phyloP scores from a whole-genome alignment of 2,888 invertebrate species.

The Neoscelio sp. region DNA sequence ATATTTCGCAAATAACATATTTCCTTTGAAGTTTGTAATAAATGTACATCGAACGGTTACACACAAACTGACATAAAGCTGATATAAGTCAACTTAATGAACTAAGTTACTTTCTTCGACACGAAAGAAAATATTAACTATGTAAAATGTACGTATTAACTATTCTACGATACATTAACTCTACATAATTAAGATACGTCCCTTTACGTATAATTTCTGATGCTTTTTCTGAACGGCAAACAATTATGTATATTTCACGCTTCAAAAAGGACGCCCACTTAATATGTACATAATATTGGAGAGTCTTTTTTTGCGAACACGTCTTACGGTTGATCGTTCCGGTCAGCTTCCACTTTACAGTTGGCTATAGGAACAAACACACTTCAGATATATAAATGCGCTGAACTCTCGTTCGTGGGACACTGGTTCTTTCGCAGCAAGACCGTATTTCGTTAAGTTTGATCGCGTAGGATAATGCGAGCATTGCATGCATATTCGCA shows the following conservation, averaged over 20 bases:
- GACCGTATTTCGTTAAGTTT: slow-evolving; percentile 36
- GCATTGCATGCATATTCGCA: slow-evolving; percentile 31
- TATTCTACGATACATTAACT: too few relatives aligned
- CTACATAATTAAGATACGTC: too few relatives aligned
- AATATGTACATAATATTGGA: slow-evolving; percentile 7
- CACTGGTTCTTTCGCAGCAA: slow-evolving; percentile 5
- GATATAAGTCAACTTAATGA: too few relatives aligned
- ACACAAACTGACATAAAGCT: too few relatives aligned
- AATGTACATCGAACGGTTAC: too few relatives aligned
- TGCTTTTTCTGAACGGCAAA: too few relatives aligned
- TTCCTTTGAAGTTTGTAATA: too few relatives aligned
- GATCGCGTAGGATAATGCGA: slow-evolving; percentile 54
- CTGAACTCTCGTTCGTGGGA: slow-evolving; percentile 21
- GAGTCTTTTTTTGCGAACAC: slow-evolving; percentile 6
- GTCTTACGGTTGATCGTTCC: slow-evolving; percentile 24
- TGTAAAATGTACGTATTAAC: too few relatives aligned
- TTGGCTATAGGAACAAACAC: neutral
- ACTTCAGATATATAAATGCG: slow-evolving; percentile 22
- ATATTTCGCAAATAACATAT: too few relatives aligned
- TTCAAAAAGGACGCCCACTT: slow-evolving; percentile 27
- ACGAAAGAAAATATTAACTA: too few relatives aligned
- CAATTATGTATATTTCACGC: slow-evolving; percentile 19
- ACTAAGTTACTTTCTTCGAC: too few relatives aligned
- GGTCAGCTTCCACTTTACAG: slow-evolving; percentile 34
- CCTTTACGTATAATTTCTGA: too few relatives aligned